Base-by-base conservation (phyloP, 2,797 vertebrate species). In the Pachyuromys duprasi region DNA sequence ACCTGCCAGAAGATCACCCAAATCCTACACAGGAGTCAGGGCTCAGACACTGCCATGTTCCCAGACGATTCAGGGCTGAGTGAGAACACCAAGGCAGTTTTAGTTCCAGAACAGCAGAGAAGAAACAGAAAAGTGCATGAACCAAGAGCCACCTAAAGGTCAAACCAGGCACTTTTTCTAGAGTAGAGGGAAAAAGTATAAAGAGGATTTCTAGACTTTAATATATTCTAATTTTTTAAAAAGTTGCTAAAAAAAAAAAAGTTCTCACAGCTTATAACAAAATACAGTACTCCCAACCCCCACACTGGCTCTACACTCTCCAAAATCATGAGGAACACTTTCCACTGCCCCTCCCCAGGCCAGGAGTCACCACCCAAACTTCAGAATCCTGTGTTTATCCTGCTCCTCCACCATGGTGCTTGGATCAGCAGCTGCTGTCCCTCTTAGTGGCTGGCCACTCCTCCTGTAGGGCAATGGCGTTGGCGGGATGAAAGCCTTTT, bases 21-120 rank as follows among this genome's bases (percentile, higher is more conserved):
- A 90, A 42, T 83, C 53, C 4, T 74, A 74, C 36, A 14, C 20
- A 20, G 3, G 8, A 82, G 5, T 17, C 18, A n/a, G 57, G 69
- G 15, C 78, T 49, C 39, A 60, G 22, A 81, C 31, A 28, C 28
- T 78, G 70, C n/a, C 0, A 33, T 3, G 0, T 86, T 63, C 91
- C 49, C 53, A 65, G 69, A 28, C 95, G 96, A 97, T 86, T 97
- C 94, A 97, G 49, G 4, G 55, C 65, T 93, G 65, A 72, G 0
- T 72, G 55, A 91, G 80, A 81, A 84, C 20, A 57, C 53, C 31
- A 67, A 42, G 79, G 80, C 63, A 45, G 75, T 60, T 94, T 92
- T 84, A 63, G 88, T 75, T 95, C 81, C 31, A 89, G 80, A 94
- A 65, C 22, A 82, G 78, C 90, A 92, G 70, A 84, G n/a, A 45